Percentiles rank a stretch among this genome's conserved stretches.
Evolutionary conservation across 2,888 invertebrate species (phyloP).

Genomic region (Onthophagus sagittarius): DNA sequence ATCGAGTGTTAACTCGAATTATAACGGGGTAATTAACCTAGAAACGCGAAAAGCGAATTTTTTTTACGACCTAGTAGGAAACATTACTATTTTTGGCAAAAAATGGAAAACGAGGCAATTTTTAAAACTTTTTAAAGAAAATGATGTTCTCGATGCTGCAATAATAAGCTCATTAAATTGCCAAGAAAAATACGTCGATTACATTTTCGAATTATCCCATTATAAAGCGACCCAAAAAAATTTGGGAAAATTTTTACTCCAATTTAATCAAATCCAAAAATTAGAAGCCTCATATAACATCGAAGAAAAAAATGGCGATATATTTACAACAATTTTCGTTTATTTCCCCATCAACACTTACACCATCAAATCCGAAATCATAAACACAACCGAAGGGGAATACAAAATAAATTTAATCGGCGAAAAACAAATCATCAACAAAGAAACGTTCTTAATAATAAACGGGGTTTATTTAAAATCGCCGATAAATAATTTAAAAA

Average conservation of each 20-base stretch:
- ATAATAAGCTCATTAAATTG: slow-evolving; percentile 27
- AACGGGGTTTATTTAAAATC: slow-evolving; percentile 29
- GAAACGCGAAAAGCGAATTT: slow-evolving; percentile 24
- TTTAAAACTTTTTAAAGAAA: slow-evolving; percentile 24
- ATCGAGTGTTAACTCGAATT: slow-evolving; percentile 26
- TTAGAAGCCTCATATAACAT: slow-evolving; percentile 27
- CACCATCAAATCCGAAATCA: slow-evolving; percentile 24
- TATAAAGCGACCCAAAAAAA: slow-evolving; percentile 21
- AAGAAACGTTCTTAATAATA: slow-evolving; percentile 21
- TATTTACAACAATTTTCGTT: slow-evolving; percentile 15
- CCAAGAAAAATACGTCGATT: slow-evolving; percentile 28
- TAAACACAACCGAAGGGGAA: slow-evolving; percentile 13
- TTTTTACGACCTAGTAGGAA: slow-evolving; percentile 28
- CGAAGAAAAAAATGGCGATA: slow-evolving; percentile 12
- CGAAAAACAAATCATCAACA: slow-evolving; percentile 16
- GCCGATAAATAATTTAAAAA: slow-evolving; percentile 25
- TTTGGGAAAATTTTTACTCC: slow-evolving; percentile 25
- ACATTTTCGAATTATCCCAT: slow-evolving; percentile 24
- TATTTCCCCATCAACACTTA: slow-evolving; percentile 30
- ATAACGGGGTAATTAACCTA: slow-evolving; percentile 26
- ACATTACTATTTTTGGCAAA: slow-evolving; percentile 25
- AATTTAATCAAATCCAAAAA: slow-evolving; percentile 27
- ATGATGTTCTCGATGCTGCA: slow-evolving; percentile 22
- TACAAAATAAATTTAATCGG: slow-evolving; percentile 15
- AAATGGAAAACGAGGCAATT: slow-evolving; percentile 30